Base-by-base conservation (phyloP, 2,888 invertebrate species). In the Blastobasis adustella region DNA sequence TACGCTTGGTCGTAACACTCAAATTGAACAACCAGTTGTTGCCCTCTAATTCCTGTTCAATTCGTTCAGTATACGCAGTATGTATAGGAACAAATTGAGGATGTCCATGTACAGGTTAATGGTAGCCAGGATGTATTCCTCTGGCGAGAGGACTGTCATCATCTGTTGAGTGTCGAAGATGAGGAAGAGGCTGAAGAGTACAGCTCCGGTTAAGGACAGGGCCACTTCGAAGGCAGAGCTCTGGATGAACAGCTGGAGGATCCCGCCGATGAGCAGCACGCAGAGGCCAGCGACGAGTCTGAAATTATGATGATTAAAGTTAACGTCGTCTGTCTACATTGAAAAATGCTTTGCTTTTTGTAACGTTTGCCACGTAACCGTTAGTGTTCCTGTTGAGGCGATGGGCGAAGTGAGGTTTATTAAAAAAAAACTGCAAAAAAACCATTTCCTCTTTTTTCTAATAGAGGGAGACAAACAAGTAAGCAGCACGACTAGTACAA, bases 51-150 rank as follows among this genome's bases (percentile, higher is more conserved):
- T 88, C 57, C 88, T 81, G 67, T 89, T 90, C 41, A 90, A 57
- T 52, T 91, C 91, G 58, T 92, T 92, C 50, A 96, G 85, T 61
- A 94, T 92, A 54, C 94, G 90, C 52, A 97, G 89, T 62, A 96
- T 93, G 73, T 95, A 92, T 10, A 96, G 69, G 85, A 97, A 97
- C 58, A 96, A 83, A 79, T 96, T 96, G 59, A 97, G 89, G 54
- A 97, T 95, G 69, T 97, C 96, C 86, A 96, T 89, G 76, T 97
- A 97, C 45, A 97, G 86, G 75, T 94, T 95, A 71, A 96, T 94
- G 0, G 96, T 94, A 2, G 95, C 96, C 49, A 95, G 81, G 63
- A 97, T 95, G 79, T 97, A 97, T 71, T 97, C 96, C 74, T 97
- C 96, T 0, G 96, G 93, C 0, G 95, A 95, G 49, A 95, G 82